A percentile compares a stretch with the other conserved stretches of the same genome.
phyloP scores from a whole-genome alignment of 2,113 vertebrate species.

The Tursiops truncatus region DNA sequence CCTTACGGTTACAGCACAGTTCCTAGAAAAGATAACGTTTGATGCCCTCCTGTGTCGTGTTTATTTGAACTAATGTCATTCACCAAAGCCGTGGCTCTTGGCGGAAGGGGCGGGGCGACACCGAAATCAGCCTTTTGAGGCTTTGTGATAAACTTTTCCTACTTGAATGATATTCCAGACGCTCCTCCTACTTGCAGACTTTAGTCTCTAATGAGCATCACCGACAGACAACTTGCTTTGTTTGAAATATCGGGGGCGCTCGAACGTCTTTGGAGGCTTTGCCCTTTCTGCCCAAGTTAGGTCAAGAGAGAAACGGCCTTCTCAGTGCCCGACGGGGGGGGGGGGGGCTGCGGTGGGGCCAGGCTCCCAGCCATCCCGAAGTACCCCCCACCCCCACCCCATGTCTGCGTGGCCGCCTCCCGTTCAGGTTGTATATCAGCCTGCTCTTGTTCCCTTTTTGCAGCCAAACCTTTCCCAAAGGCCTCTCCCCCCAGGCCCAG shows the following conservation, averaged over 20 bases:
- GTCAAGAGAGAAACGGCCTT: neutral
- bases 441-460: constrained; percentile 74
- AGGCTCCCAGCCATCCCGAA: neutral
- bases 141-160: neutral
- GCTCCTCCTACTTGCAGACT: neutral
- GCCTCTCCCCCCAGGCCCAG: constrained; percentile 90
- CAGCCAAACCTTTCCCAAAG: constrained; percentile 93
- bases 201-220: too few species aligned
- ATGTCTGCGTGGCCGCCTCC: neutral
- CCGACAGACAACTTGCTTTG: too few species aligned
- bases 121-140: neutral
- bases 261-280: neutral
- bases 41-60: neutral
- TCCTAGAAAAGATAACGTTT: neutral
- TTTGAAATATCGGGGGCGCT: neutral
- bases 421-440: neutral
- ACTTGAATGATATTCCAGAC: neutral
- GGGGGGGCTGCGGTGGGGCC: neutral
- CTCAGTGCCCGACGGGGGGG: neutral
- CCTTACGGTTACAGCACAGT: neutral
- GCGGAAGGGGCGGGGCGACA: neutral
- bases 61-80: neutral
- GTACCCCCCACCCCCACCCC: neutral
- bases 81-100: neutral
- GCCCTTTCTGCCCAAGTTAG: neutral